Percentiles rank a stretch among this genome's conserved stretches.
These are phyloP conservation scores for Pitangus sulphuratus DNA, from an alignment of 2,797 vertebrate genomes.

Conservation along the genomic window DNA sequence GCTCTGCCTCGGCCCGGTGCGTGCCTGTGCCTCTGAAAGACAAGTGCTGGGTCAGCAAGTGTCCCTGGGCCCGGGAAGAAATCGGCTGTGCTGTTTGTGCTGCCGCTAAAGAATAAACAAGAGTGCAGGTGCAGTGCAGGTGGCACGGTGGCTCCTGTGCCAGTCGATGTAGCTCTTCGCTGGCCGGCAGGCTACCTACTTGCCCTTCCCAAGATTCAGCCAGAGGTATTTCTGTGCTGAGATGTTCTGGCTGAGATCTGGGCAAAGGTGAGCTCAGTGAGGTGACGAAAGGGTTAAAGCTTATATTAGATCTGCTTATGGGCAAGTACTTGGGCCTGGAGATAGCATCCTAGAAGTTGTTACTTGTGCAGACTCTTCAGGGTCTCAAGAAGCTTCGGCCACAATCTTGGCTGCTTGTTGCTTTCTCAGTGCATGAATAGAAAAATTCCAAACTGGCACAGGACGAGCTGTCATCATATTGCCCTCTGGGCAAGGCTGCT, in stretches of 20 bases:
- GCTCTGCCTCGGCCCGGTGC: background rate
- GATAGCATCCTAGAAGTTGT: background rate
- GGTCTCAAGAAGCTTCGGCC: background rate
- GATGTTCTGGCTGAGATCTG: background rate
- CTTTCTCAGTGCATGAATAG: background rate
- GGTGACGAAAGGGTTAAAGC: background rate
- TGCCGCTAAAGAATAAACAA: accelerated
- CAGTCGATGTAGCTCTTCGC: accelerated
- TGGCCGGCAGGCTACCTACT: background rate
- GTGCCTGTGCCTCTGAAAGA: background rate
- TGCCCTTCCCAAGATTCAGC: background rate
- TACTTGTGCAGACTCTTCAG: background rate
- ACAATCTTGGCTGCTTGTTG: background rate
- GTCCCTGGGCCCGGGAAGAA: background rate
- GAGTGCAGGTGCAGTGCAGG: background rate
- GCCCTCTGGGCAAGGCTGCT: background rate
- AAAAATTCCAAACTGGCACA: background rate
- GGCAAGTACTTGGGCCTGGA: background rate
- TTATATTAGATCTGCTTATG: accelerated
- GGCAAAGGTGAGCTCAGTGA: background rate
- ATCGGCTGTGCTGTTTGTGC: accelerated
- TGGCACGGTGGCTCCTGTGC: background rate
- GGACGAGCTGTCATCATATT: background rate
- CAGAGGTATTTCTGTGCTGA: background rate
- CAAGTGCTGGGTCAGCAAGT: accelerated